Evolutionary conservation across 64 coral and sea anemone species (phyloP), one percentile per base, ranked within the genome.

Genomic region (Porites lutea): DNA sequence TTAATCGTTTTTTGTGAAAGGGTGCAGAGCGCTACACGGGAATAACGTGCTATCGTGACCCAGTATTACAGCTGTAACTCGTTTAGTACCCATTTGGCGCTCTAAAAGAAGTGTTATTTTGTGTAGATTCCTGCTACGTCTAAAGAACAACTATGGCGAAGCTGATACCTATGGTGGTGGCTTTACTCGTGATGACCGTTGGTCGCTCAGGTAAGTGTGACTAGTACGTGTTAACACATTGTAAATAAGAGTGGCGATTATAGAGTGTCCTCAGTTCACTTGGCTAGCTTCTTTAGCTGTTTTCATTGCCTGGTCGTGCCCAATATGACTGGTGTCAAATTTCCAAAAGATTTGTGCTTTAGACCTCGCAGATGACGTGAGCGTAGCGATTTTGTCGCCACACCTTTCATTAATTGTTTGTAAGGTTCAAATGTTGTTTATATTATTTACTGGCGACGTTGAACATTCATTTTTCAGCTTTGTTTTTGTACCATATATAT

Each of bases 201-300:
- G 65, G 43, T 68, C 61, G 61, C 13, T 68, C 81, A 2, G 81
- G 81, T 84, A 51, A 67, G 81, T 84, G 63, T 51, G 27, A 37
- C 27, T 37, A 37, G 27, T 37, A 37, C 27, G 79, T 68, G 46
- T 22, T 61, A 84, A 63, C 81, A 48, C 0, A 65, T 45, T 61
- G 58, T 84, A 84, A 68, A 84, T 84, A 84, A 84, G 62, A 27
- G 81, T 84, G 81, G 48, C 81, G 2, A 68, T 63, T 13, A 76
- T 76, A 76, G 14, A 76, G 12, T 21, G 27, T 62, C 21, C 18
- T 8, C 19, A 51, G 22, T 84, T 68, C 59, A 4, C 46, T 68
- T 23, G 12, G 54, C n/a, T n/a, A n/a, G n/a, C 11, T 50, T 18
- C 65, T n/a, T 2, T 21, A 8, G 61, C 12, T 51, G 48, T 22